Percentiles rank a stretch among this genome's conserved stretches.
Evolutionary conservation across 1,140 invertebrate genomes (phyloP).

Genomic region (Notospermus geniculatus): DNA sequence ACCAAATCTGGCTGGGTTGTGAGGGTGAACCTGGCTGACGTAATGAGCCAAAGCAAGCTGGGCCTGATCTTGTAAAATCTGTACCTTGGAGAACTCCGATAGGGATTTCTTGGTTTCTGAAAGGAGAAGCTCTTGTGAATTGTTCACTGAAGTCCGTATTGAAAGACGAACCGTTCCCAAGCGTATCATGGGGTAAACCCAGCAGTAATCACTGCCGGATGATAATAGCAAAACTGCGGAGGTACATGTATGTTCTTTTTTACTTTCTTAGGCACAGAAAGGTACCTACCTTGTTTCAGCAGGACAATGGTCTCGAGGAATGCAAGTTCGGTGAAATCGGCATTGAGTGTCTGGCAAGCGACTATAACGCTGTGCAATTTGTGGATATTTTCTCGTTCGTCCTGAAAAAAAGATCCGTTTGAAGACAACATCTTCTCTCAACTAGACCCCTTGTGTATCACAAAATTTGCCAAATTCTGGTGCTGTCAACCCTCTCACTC

Average conservation of each 20-base stretch:
- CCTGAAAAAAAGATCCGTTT: no score
- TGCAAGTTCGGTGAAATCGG: conserved; percentile 62
- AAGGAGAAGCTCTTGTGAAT: not conserved
- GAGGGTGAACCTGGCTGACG: conserved; percentile 63
- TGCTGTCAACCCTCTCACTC: no score
- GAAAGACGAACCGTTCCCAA: no score
- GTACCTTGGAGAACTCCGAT: conserved; percentile 66
- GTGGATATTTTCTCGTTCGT: conserved; percentile 27
- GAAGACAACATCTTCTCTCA: no score
- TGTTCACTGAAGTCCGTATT: no score
- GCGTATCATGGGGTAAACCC: no score
- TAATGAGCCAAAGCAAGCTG: conserved; percentile 74
- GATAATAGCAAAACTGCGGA: no score
- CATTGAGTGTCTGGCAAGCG: conserved; percentile 55
- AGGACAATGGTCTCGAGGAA: conserved; percentile 66
- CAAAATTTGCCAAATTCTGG: no score
- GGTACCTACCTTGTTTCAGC: conserved; percentile 61
- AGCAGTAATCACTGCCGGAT: no score
- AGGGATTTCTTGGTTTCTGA: conserved; percentile 51
- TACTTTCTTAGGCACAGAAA: no score
- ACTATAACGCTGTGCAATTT: conserved; percentile 36
- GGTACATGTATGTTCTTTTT: no score
- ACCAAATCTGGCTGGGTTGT: conserved; percentile 72
- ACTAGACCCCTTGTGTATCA: no score
- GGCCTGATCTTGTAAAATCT: conserved; percentile 75